Percentiles rank a stretch among this genome's conserved stretches.
phyloP scores from a whole-genome alignment of 2,888 invertebrate genomes.

The Stegophylla sp. region DNA sequence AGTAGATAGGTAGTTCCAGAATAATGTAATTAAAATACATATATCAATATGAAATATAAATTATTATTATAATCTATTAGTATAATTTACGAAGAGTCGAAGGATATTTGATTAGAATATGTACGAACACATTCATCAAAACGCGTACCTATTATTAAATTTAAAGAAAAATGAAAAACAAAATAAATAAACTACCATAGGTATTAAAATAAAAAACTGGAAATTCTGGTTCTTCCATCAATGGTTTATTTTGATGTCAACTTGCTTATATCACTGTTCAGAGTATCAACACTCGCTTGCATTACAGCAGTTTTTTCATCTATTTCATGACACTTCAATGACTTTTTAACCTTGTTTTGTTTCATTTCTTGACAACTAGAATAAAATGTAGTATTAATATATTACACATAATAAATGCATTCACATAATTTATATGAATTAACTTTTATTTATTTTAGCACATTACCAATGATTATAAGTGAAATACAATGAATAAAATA shows the following conservation, averaged over 20 bases:
- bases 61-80: neutral
- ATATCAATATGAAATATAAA: neutral
- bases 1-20: conserved; percentile 5
- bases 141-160: neutral
- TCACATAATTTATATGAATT: too few species aligned
- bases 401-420: too few species aligned
- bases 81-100: conserved; percentile 30
- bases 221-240: neutral
- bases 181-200: conserved; percentile 10
- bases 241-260: conserved; percentile 5
- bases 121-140: neutral
- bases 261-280: neutral
- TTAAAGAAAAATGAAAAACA: neutral
- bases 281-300: neutral
- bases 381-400: neutral
- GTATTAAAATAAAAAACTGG: conserved; percentile 18
- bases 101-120: neutral
- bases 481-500: too few species aligned
- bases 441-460: too few species aligned
- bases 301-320: conserved; percentile 1
- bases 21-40: neutral
- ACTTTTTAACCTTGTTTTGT: neutral
- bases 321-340: neutral
- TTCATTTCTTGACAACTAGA: conserved; percentile 31
- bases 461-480: too few species aligned